Evolutionary conservation across 2,888 invertebrate species (phyloP), one percentile per base, ranked within the genome.

Genomic region (Allygus modestus): DNA sequence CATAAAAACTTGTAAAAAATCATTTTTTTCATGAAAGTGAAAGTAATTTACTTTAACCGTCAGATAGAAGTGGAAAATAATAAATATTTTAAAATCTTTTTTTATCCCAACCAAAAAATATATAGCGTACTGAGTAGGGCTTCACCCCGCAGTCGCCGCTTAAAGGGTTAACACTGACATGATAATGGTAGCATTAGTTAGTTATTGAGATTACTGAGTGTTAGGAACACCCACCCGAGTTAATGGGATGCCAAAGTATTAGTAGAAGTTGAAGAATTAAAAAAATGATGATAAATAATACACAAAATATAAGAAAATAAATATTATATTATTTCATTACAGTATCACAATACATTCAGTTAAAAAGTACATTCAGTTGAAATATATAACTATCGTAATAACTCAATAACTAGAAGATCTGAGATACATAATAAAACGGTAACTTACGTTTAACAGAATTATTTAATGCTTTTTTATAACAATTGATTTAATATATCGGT

Each of bases 271-370:
- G n/a, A n/a, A n/a, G n/a, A n/a, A n/a, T n/a, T n/a, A n/a, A n/a
- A n/a, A n/a, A n/a, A n/a, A n/a, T n/a, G n/a, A 54, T 54, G 20
- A 54, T 54, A 54, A 54, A 54, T n/a, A 9, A 54, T 54, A 54
- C 65, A 58, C 65, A 65, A 65, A 15, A 28, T 65, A 31, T 65
- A 31, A 17, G 65, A 65, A 65, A 65, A 65, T 65, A 65, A 65
- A 65, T 17, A 65, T 65, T 28, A 65, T 65, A 65, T 65, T 65
- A 65, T 58, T 58, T 28, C 54, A 65, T 65, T 65, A 17, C 4
- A 28, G 17, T 65, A 65, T 65, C 65, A 65, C 65, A 58, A 58
- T 23, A 58, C n/a, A 58, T 51, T 58, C 23, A 65, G 4, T 65
- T 28, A 65, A 23, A 12, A 23, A 54, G 2, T 54, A 54, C 54